Percentiles rank a stretch among this genome's conserved stretches.
Evolutionary conservation across 92 coral and sea anemone genomes (phyloP).

Genomic region (Epizoanthus scotinus): DNA sequence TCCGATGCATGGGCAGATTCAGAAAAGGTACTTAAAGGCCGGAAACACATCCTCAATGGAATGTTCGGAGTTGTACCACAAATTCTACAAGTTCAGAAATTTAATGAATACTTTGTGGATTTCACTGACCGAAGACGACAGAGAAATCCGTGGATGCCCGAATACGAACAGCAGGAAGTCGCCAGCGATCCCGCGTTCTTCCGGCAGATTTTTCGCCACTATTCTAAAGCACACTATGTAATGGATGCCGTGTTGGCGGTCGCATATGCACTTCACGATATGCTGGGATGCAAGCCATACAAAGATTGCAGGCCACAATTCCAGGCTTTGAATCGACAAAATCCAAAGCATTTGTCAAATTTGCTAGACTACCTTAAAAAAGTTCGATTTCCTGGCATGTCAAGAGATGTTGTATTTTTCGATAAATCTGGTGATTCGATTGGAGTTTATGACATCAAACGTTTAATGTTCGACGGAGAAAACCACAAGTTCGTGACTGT

Average conservation of each 20-base stretch:
- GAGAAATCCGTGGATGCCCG: slow-evolving; percentile 83
- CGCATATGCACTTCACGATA: slow-evolving; percentile 80
- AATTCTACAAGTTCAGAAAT: slow-evolving; percentile 59
- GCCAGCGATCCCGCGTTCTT: slow-evolving; percentile 78
- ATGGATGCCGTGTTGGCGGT: slow-evolving; percentile 86
- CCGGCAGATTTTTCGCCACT: slow-evolving; percentile 64
- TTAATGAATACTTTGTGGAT: slow-evolving; percentile 75
- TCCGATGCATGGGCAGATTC: slow-evolving; percentile 91
- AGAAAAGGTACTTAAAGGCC: slow-evolving; percentile 65
- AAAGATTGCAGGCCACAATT: slow-evolving; percentile 62
- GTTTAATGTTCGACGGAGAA: slow-evolving; percentile 49
- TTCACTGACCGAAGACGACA: slow-evolving; percentile 73
- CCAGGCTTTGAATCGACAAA: slow-evolving; percentile 37
- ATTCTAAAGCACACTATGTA: slow-evolving; percentile 82
- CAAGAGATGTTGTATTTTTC: slow-evolving; percentile 64
- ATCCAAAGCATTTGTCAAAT: slow-evolving; percentile 9
- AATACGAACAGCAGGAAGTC: slow-evolving; percentile 71
- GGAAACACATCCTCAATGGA: slow-evolving; percentile 63
- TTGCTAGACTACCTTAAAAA: slow-evolving; percentile 51
- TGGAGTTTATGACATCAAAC: slow-evolving; percentile 78
- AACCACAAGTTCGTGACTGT: slow-evolving; percentile 65
- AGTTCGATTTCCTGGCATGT: slow-evolving; percentile 72
- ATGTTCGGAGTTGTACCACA: slow-evolving; percentile 85
- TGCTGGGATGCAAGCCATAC: slow-evolving; percentile 73
- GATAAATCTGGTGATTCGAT: slow-evolving; percentile 73